Evolutionary conservation across 2,888 invertebrate genomes (phyloP), one percentile per base, ranked within the genome.

Genomic region (Catocala fraxini): DNA sequence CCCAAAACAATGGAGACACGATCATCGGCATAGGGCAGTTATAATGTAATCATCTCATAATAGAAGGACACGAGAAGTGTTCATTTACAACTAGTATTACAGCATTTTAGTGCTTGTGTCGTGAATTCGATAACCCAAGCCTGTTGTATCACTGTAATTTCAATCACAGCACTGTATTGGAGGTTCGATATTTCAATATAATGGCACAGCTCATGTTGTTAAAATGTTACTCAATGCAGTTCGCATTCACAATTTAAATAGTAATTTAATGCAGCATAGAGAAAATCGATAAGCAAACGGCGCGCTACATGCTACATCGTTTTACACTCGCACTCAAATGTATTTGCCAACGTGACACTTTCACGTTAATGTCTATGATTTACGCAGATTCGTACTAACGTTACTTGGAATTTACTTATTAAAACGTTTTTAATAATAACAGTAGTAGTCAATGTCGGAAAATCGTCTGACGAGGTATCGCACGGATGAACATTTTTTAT

Each of bases 281-380:
- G 91, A 93, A 93, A 93, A 93, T 93, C 93, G 92, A 93, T 93
- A 93, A 90, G 89, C 89, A 89, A 90, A 89, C 90, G 84, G 86
- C 89, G 89, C 89, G 89, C 85, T 88, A 88, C 89, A 88, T 88
- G 88, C 87, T 88, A 89, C 88, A 88, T 86, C 80, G 86, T 84
- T 83, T 75, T 77, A 82, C 84, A 81, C 82, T 84, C 83, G 79
- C 87, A 83, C 85, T 85, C 72, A 81, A 84, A 82, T 87, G 81
- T 84, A 79, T 82, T 80, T 81, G 79, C 82, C 79, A 81, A 84
- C 82, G 79, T 79, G 78, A 82, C 85, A 86, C 87, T 85, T 87
- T 85, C 79, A 83, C 85, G 75, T 71, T 71, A 64, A 70, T 75
- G 68, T 74, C 45, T 65, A 75, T 70, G 59, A 78, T 80, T 79